Evolutionary conservation across 1,140 invertebrate genomes (phyloP).

Genomic region (Drosophila fuyamai): DNA sequence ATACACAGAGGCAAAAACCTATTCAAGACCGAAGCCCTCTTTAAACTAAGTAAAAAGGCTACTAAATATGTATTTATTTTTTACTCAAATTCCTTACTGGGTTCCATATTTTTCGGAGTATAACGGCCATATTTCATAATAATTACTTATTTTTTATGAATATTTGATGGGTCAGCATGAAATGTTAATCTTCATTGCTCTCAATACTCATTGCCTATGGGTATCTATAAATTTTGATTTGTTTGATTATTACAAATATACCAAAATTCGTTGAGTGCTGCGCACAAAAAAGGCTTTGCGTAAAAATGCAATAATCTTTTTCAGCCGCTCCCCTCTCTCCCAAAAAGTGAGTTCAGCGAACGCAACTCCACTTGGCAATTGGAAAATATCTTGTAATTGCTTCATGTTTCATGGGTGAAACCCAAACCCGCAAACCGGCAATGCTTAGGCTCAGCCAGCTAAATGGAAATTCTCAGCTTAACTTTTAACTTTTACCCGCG

Average conservation of each 20-base stretch:
- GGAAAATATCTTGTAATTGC: conserved; percentile 55
- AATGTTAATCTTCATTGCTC: too few species aligned
- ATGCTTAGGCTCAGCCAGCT: conserved; percentile 22
- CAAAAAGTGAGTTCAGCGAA: conserved; percentile 44
- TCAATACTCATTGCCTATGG: too few species aligned
- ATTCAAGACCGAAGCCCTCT: background rate
- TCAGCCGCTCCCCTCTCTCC: conserved; percentile 2
- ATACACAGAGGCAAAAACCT: background rate
- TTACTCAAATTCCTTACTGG: too few species aligned
- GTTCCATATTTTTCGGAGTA: too few species aligned
- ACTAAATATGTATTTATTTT: too few species aligned
- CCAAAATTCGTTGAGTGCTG: background rate
- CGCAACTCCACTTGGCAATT: conserved; percentile 33
- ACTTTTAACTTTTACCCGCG: conserved; percentile 69
- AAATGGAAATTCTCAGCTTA: conserved; percentile 63
- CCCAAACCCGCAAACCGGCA: conserved; percentile 29
- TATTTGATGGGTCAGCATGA: too few species aligned
- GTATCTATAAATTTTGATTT: too few species aligned
- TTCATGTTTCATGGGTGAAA: conserved; percentile 42
- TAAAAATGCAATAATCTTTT: conserved; percentile 31
- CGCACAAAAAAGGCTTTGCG: conserved; percentile 38
- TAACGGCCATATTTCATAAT: too few species aligned
- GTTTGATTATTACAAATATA: too few species aligned
- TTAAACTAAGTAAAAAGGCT: background rate
- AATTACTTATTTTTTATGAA: too few species aligned